Evolutionary conservation across 2,888 invertebrate species (phyloP), one percentile per base, ranked within the genome.

Genomic region (Desoria tigrina): DNA sequence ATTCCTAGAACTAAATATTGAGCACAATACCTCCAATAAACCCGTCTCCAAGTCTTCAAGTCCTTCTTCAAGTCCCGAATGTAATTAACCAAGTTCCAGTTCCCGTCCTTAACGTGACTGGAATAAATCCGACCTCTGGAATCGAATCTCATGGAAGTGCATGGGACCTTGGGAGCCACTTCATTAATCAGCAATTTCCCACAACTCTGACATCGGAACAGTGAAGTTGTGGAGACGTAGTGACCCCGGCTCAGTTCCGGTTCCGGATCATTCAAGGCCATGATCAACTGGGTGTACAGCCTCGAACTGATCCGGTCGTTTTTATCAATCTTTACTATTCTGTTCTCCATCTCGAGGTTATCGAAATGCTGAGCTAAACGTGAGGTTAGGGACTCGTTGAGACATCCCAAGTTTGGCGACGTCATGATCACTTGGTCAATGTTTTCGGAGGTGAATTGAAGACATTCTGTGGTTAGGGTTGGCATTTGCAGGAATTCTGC

Each of bases 401-500:
- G 84, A 78, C 94, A 94, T 7, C 90, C 90, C 65, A 95, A 83
- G 81, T 94, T 93, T 42, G 92, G 90, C 6, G 92, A 88, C 0
- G 90, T 89, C 78, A 89, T 88, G 28, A 96, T 85, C 59, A 96
- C 90, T 66, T 93, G 91, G 76, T 88, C 90, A 84, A 95, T 87
- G 79, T 93, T 88, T 27, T 87, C 85, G 79, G 93, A 92, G 77
- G 94, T 93, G 82, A 87, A 95, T 50, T 87, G 84, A 60, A 96
- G 82, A 74, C 95, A 95, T 79, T 91, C 90, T 74, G 91, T 86
- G 2, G 94, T 84, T 58, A 96, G 82, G 1, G 90, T 90, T 77
- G 94, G 91, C 95, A 96, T 96, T 85, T 94, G 82, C 27, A 97
- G 83, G 79, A 96, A 97, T 37, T 94, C 92, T 0, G 96, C 95